Percentiles rank a stretch among this genome's conserved stretches.
phyloP scores from a whole-genome alignment of 2,797 vertebrate species.

The Esox lucius region DNA sequence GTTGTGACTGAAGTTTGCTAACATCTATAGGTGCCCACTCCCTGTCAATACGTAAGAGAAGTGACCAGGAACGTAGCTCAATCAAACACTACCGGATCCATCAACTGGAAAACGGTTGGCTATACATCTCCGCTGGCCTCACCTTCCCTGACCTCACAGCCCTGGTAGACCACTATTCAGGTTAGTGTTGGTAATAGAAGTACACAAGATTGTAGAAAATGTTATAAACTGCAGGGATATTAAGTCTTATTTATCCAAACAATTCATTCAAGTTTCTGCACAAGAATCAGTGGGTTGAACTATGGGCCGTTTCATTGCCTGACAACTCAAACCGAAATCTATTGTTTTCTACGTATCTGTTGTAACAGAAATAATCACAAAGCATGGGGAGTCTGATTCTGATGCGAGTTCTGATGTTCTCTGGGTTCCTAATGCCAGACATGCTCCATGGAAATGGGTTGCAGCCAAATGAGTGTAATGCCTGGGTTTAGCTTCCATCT shows the following conservation, averaged over 20 bases:
- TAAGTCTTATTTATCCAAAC: background rate
- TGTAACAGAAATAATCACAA: too few species aligned
- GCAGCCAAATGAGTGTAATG: too few species aligned
- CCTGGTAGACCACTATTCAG: slow-evolving; percentile 78
- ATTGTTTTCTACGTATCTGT: too few species aligned
- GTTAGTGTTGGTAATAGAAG: slow-evolving; percentile 44
- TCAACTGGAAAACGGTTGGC: slow-evolving; percentile 73
- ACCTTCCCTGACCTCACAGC: slow-evolving; percentile 75
- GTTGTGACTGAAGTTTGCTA: background rate
- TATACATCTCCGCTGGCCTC: slow-evolving; percentile 76
- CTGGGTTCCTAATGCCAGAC: too few species aligned
- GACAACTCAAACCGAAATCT: too few species aligned
- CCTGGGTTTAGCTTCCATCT: too few species aligned
- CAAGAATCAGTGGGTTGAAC: background rate
- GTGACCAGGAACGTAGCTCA: slow-evolving; percentile 40
- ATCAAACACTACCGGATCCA: slow-evolving; percentile 77
- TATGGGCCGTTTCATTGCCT: too few species aligned
- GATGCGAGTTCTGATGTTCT: too few species aligned
- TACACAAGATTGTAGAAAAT: background rate
- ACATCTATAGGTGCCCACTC: slow-evolving; percentile 67
- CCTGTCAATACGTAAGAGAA: slow-evolving; percentile 66
- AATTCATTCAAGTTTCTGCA: background rate
- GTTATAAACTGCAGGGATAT: background rate
- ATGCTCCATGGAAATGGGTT: too few species aligned
- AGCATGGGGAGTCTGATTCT: too few species aligned